Percentiles rank a stretch among this genome's conserved stretches.
These are phyloP conservation scores for Morelia viridis DNA, from an alignment of 2,797 vertebrate species.

Conservation along the genomic window DNA sequence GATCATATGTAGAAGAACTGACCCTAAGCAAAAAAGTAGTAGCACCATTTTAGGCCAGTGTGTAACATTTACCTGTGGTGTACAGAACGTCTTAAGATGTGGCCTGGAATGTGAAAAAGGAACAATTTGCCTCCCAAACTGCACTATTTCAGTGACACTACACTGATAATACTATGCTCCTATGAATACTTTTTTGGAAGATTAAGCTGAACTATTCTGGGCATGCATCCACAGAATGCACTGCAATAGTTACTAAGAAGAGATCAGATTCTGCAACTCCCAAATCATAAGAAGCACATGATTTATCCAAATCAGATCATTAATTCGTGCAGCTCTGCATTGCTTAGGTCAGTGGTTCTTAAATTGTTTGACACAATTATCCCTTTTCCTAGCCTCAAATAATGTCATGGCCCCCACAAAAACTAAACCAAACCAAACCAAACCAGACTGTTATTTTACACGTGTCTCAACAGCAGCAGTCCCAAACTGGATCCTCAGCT, in stretches of 20 bases:
- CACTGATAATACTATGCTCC: background rate
- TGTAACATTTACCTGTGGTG: background rate
- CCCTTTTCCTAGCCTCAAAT: background rate
- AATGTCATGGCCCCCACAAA: background rate
- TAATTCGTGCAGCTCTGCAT: background rate
- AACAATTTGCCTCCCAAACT: background rate
- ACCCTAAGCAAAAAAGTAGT: background rate
- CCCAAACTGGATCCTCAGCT: background rate
- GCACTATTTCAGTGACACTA: background rate
- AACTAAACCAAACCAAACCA: background rate
- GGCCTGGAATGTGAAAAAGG: background rate
- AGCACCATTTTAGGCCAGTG: background rate
- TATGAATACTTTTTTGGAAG: background rate
- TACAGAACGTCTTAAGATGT: background rate
- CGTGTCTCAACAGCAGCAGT: background rate
- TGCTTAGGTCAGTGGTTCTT: background rate
- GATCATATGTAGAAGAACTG: background rate
- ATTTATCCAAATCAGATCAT: background rate
- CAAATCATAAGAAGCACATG: too few relatives aligned
- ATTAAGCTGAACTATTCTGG: background rate
- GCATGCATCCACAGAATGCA: background rate
- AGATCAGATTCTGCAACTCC: background rate
- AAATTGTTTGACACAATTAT: background rate
- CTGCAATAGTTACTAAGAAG: background rate
- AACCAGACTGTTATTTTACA: background rate